Evolutionary conservation across 2,888 invertebrate genomes (phyloP).

Genomic region (Pseudococcus viburni): DNA sequence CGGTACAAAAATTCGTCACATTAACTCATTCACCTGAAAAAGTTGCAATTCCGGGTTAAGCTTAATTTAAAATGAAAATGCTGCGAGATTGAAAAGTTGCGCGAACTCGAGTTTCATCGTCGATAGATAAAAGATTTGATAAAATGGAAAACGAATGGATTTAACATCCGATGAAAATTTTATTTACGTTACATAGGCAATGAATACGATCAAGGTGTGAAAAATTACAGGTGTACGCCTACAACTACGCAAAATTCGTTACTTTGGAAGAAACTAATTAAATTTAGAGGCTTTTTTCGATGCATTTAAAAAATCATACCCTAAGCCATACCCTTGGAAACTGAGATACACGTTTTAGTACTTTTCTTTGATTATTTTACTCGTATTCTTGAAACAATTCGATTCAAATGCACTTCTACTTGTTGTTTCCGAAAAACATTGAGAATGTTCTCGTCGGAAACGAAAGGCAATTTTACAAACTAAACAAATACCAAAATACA

Average conservation of each 20-base stretch:
- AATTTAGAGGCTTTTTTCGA: background rate
- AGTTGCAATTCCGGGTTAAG: no score
- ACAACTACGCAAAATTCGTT: background rate
- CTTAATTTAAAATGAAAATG: no score
- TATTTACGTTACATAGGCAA: background rate
- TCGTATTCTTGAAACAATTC: background rate
- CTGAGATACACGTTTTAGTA: background rate
- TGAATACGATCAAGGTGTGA: background rate
- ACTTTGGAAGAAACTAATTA: background rate
- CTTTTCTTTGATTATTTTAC: background rate
- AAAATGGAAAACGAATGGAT: background rate
- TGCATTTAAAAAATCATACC: constrained; percentile 2
- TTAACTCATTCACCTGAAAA: no score
- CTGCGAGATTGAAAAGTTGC: no score
- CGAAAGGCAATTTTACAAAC: background rate
- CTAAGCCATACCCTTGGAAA: background rate
- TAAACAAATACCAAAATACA: background rate
- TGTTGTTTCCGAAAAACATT: background rate
- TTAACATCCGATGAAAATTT: constrained; percentile 14
- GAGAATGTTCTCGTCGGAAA: background rate
- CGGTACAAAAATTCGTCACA: no score
- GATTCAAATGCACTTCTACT: background rate
- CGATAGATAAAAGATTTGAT: no score
- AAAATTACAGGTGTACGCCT: constrained; percentile 21
- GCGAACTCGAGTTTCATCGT: no score